A percentile compares a stretch with the other conserved stretches of the same genome.
Evolutionary conservation across 1,140 invertebrate species (phyloP).

Genomic region (Copidosoma floridanum): DNA sequence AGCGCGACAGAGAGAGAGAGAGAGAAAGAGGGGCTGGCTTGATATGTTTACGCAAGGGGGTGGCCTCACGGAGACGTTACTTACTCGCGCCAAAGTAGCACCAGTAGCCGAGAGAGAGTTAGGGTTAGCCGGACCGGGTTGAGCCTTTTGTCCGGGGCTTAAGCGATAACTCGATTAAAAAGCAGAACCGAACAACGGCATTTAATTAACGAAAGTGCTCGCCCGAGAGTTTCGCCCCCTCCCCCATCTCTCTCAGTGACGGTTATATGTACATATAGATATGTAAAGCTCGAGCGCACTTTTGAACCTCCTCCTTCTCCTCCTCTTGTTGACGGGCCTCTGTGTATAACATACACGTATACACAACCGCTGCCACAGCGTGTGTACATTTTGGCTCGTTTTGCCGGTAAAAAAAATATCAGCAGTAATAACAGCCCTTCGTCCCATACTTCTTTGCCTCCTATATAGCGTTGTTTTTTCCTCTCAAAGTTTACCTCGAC

Average conservation of each 20-base stretch:
- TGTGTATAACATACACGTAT: no score
- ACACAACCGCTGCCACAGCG: no score
- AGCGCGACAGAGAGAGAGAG: no score
- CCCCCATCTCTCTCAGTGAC: conserved; percentile 15
- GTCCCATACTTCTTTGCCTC: no score
- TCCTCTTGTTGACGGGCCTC: no score
- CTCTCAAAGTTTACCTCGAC: no score
- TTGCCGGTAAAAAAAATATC: no score
- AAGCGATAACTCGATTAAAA: conserved; percentile 55
- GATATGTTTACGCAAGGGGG: conserved; percentile 47
- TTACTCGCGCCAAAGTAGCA: conserved; percentile 21
- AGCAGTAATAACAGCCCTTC: no score
- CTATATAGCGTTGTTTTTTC: no score
- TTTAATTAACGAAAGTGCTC: conserved; percentile 55
- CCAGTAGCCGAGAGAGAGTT: not conserved
- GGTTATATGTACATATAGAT: not conserved
- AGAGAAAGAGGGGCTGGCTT: conserved; percentile 21
- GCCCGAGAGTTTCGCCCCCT: conserved; percentile 43
- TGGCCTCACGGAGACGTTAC: conserved; percentile 34
- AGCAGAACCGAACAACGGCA: conserved; percentile 50
- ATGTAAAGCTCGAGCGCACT: no score
- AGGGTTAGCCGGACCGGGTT: not conserved
- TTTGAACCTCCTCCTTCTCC: no score
- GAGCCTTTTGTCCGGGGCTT: conserved; percentile 43
- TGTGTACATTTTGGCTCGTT: no score